Evolutionary conservation across 1,140 invertebrate genomes (phyloP), one percentile per base, ranked within the genome.

Genomic region (Trichonephila clavata): DNA sequence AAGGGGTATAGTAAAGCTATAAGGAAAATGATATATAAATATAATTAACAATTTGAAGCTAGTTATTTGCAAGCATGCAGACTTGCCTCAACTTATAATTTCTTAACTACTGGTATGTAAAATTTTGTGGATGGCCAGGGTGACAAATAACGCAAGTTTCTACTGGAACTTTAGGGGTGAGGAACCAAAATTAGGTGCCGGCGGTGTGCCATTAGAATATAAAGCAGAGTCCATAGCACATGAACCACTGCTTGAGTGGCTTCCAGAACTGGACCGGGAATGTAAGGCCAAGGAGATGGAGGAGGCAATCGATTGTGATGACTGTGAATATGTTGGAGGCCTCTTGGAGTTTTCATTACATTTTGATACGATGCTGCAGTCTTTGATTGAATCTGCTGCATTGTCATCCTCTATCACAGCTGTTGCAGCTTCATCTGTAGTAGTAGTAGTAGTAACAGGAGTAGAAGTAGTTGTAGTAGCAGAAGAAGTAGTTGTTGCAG

Each of bases 261-360:
- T 88, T 86, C 90, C 94, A 90, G 71, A 92, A 77, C 86, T 92
- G 84, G 94, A 90, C 83, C 94, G 94, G 88, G 90, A 90, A 91
- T 94, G 94, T 94, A 94, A 94, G 94, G 94, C 94, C 86, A 93
- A 81, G 32, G 94, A 90, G 86, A 94, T 94, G 90, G 94, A 94
- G 86, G 89, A 94, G 68, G 90, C 86, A 92, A 88, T 88, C 24
- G 94, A 94, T 86, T 94, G 89, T 63, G 90, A 92, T 57, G 94
- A 92, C 59, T 86, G 84, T 24, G 90, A 94, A 27, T 86, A 94
- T 59, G 86, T 57, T 86, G 93, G 81, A 77, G 93, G 89, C 93
- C 93, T 94, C 86, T 94, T 94, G 63, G 92, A 87, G 92, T 60
- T 93, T 24, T 93, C 92, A 87, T 77, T 93, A 81, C 24, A 88